Evolutionary conservation across 2,888 invertebrate genomes (phyloP), one percentile per base, ranked within the genome.

Genomic region (Ophioninae sp.): DNA sequence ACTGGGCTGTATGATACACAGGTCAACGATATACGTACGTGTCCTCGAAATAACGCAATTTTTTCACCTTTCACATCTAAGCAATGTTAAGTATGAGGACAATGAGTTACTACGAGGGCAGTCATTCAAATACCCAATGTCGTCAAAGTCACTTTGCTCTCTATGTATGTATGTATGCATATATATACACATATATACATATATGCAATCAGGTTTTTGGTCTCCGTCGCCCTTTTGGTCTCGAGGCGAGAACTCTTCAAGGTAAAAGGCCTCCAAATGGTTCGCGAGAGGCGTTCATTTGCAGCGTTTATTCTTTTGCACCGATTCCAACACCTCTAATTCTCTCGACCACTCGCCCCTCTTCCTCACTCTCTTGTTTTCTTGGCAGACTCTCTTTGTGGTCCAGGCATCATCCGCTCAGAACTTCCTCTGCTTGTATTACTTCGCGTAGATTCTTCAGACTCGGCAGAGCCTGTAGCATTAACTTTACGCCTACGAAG

Each of bases 401-500:
- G 39, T 69, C 73, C 73, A 50, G 70, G 56, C 44, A 39, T 41
- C n/a, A 62, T 13, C 65, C 50, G 23, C 61, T 44, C 62, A 61
- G 65, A 23, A 79, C 44, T 72, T 73, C 21, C 65, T 73, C 20
- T 10, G 72, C 57, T 13, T 56, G 56, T 64, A 70, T 56, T 64
- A 65, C 65, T 72, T 56, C 57, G 57, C 64, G 41, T 61, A 56
- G 69, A 57, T 67, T 61, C 61, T 44, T n/a, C 61, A 57, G 41
- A 76, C 67, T 76, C 64, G 17, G 30, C 37, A 13, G 61, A 69
- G 39, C 64, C 70, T 64, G 50, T 64, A 21, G 64, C 39, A 21
- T 70, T 72, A 72, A 73, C 70, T 81, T 83, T 81, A 79, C 81
- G 83, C 75, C 78, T 84, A 81, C 75, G 78, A 70, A 62, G 64